phyloP scores from a whole-genome alignment of 2,797 vertebrate species.

The Sarcophilus harrisii region DNA sequence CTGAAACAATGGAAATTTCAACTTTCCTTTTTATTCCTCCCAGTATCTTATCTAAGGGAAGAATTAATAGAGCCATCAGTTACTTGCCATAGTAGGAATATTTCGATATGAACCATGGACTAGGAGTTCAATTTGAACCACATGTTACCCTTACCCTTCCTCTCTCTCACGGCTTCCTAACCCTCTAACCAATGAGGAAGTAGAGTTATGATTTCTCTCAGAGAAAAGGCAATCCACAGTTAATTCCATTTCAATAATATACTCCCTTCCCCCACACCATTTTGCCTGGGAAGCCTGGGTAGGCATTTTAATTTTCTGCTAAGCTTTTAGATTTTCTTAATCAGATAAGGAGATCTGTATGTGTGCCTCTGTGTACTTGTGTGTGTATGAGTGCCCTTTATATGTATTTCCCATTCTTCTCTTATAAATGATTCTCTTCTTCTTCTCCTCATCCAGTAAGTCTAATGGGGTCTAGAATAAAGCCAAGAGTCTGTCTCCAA shows the following conservation, averaged over 20 bases:
- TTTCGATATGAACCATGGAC: background rate
- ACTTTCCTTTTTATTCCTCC: background rate
- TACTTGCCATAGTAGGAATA: background rate
- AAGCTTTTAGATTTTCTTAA: slow-evolving; percentile 79
- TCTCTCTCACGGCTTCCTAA: background rate
- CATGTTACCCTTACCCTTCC: background rate
- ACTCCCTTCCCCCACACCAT: slow-evolving; percentile 10
- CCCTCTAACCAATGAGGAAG: slow-evolving; percentile 22
- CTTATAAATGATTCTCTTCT: background rate
- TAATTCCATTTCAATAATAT: slow-evolving; percentile 65
- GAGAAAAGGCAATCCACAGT: slow-evolving; percentile 71
- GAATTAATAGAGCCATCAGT: background rate
- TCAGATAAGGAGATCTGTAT: slow-evolving; percentile 65
- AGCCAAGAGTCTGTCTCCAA: background rate
- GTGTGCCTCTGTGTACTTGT: slow-evolving; percentile 3
- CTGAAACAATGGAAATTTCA: background rate
- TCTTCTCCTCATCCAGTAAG: slow-evolving; percentile 61
- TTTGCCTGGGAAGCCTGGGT: slow-evolving; percentile 69
- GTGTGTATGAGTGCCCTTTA: background rate
- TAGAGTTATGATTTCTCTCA: slow-evolving; percentile 28
- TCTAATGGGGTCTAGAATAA: slow-evolving; percentile 63
- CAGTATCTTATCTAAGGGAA: background rate
- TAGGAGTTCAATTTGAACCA: background rate
- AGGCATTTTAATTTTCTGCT: slow-evolving; percentile 79
- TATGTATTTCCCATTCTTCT: background rate